phyloP scores from a whole-genome alignment of 2,888 invertebrate species.

The Halocaridina rubra region DNA sequence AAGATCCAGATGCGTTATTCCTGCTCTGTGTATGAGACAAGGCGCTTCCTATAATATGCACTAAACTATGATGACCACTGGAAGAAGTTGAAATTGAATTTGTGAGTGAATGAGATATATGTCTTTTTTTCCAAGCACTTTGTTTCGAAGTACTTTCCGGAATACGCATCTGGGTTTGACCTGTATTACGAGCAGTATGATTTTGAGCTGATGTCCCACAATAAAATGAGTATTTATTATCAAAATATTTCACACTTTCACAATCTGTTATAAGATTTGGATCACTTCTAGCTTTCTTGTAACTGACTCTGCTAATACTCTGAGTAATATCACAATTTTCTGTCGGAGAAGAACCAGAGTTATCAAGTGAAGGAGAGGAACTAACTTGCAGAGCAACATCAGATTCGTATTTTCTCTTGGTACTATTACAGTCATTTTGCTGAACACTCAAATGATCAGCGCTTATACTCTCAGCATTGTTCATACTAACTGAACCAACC shows the following conservation, averaged over 20 bases:
- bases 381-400: background rate
- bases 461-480: background rate
- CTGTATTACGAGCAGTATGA: background rate
- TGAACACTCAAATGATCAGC: background rate
- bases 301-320: background rate
- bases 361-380: background rate
- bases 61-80: slow-evolving; percentile 25
- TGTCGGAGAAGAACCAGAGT: background rate
- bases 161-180: background rate
- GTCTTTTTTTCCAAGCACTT: background rate
- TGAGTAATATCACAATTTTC: background rate
- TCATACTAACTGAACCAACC: slow-evolving; percentile 7
- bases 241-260: too few species aligned
- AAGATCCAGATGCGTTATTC: background rate
- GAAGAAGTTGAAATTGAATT: too few species aligned
- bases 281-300: too few species aligned
- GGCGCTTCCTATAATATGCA: slow-evolving; percentile 47
- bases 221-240: too few species aligned
- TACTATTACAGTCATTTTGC: background rate
- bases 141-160: background rate
- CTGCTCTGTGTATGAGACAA: slow-evolving; percentile 25
- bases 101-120: too few species aligned
- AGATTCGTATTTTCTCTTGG: background rate
- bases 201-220: background rate
- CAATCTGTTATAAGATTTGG: background rate